Conservation (phyloP, 1,140 invertebrate species). For the Drosophila eugracilis region DNA sequence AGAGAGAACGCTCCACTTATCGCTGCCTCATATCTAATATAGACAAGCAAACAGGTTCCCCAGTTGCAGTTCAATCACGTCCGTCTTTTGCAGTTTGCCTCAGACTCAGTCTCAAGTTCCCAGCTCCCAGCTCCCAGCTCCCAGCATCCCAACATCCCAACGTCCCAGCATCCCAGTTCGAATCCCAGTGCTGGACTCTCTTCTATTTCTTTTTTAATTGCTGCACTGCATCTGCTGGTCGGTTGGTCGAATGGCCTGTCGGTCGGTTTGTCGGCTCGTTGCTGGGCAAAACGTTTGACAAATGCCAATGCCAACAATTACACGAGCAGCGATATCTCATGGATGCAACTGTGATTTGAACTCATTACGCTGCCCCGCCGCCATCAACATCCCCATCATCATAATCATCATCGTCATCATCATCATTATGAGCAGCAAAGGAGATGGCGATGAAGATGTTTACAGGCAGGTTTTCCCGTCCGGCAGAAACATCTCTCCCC, state of each 20-base stretch:
- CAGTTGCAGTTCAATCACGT: conserved; percentile 79
- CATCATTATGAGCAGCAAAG: conserved; percentile 28
- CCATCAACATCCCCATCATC: conserved; percentile 29
- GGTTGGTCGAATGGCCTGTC: conserved; percentile 16
- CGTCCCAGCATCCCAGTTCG: conserved; percentile 35
- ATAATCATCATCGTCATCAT: conserved; percentile 23
- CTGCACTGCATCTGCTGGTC: conserved; percentile 71
- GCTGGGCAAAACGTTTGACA: conserved; percentile 74
- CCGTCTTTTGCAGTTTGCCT: conserved; percentile 33
- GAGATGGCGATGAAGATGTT: conserved; percentile 32
- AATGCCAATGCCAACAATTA: conserved; percentile 81
- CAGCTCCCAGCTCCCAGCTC: conserved; percentile 41
- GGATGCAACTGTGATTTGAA: conserved; percentile 63
- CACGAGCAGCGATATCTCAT: conserved; percentile 68
- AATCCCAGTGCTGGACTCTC: conserved; percentile 38
- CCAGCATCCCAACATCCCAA: conserved; percentile 23
- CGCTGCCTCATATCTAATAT: conserved; percentile 83
- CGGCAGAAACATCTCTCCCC: neutral
- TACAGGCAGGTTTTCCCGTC: conserved; percentile 2
- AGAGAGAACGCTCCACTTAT: conserved; percentile 77
- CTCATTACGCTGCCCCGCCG: conserved; percentile 63
- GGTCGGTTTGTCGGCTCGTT: too few species aligned
- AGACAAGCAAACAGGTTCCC: conserved; percentile 79
- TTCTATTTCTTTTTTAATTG: conserved; percentile 66
- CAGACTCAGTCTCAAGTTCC: conserved; percentile 27